These are phyloP conservation scores for Cyanocitta stelleri DNA, from an alignment of 2,113 vertebrate species.

Conservation along the genomic window DNA sequence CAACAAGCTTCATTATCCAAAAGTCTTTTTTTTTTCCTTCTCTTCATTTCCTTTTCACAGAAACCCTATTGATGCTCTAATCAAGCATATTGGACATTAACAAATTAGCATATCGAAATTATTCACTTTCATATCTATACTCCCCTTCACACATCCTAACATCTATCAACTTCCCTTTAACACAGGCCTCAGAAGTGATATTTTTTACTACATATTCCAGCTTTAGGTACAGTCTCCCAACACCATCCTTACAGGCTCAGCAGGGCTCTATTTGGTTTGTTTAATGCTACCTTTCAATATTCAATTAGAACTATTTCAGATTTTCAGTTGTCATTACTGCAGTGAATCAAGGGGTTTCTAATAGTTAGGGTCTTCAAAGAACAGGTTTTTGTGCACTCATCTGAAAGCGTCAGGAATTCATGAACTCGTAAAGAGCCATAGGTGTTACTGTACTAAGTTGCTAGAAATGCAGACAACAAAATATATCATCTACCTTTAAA, in stretches of 20 bases:
- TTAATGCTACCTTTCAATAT: neutral
- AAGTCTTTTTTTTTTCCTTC: neutral
- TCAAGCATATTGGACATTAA: neutral
- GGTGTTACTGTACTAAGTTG: fast-evolving
- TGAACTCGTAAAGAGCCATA: neutral
- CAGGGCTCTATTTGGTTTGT: neutral
- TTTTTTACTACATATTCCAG: neutral
- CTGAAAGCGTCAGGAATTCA: neutral
- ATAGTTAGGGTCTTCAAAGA: neutral
- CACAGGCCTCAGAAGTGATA: neutral
- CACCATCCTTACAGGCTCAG: neutral
- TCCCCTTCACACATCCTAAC: neutral
- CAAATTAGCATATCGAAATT: neutral
- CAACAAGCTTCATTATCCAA: neutral
- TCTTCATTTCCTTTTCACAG: neutral
- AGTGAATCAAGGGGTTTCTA: fast-evolving
- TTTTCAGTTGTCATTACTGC: neutral
- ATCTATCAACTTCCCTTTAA: neutral
- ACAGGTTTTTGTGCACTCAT: neutral
- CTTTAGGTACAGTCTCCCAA: neutral
- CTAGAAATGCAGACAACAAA: neutral
- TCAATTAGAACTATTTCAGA: neutral
- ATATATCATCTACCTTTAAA: neutral
- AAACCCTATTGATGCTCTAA: neutral
- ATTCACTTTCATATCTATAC: neutral